Conservation (phyloP, 2,113 vertebrate genomes). For the Oceanites oceanicus region DNA sequence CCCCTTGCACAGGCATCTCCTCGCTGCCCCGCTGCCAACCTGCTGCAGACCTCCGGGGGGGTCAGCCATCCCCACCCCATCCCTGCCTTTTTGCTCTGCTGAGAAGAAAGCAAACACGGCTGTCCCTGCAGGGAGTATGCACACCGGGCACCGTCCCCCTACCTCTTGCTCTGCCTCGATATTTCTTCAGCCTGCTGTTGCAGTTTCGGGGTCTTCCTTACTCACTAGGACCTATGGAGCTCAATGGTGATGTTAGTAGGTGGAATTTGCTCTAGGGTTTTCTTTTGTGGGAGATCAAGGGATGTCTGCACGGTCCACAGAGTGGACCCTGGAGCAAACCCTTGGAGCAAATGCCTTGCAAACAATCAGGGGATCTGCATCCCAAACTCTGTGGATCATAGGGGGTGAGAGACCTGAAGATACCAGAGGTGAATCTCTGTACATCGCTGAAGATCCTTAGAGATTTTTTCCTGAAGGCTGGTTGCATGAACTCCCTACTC, state of each 20-base stretch:
- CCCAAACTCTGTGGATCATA: fast-evolving
- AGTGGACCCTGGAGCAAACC: neutral
- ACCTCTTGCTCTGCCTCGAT: fast-evolving
- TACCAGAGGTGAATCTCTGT: neutral
- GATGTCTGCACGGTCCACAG: neutral
- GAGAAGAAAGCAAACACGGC: neutral
- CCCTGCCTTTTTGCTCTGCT: neutral
- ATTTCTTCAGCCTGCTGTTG: neutral
- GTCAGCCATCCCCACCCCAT: neutral
- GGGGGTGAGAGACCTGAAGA: neutral
- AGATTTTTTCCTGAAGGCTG: neutral
- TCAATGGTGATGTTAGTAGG: neutral
- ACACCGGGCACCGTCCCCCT: fast-evolving
- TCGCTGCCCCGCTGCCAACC: neutral
- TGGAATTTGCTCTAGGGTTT: neutral
- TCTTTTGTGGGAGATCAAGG: neutral
- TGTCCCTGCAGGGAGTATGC: neutral
- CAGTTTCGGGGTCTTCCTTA: neutral
- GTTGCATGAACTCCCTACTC: neutral
- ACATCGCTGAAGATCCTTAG: neutral
- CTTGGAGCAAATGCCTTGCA: neutral
- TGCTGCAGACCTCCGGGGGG: neutral
- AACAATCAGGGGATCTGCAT: fast-evolving
- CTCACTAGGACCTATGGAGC: neutral
- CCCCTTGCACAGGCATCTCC: neutral